Base-by-base conservation (phyloP, 2,888 invertebrate species). In the Euclidia mi region DNA sequence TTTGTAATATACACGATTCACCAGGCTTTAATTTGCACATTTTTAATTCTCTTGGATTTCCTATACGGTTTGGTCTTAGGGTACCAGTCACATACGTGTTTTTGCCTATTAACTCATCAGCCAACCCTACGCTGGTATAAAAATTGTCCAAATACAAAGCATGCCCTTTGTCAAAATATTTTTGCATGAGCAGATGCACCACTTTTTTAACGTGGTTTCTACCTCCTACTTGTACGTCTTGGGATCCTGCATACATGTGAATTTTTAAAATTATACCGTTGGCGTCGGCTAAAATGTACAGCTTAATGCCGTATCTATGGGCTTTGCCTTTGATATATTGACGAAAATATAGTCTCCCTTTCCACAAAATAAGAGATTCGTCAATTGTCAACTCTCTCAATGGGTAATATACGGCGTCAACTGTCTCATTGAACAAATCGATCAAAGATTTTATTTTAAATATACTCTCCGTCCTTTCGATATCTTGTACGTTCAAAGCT, bases 401-500 rank as follows among this genome's bases (percentile, higher is more conserved):
- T 40, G 70, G 71, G 35, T 69, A 70, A 65, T 70, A 71, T 53
- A 69, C 43, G 42, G 57, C 42, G 43, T 46, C 46, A 46, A 57
- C 43, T 46, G 57, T 51, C 42, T 66, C 31, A 63, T 68, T 67
- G 44, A 73, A 73, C 34, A 66, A 49, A 52, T 73, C 66, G 46
- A 65, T 65, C 50, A 70, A 52, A 50, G 60, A 50, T 62, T 67
- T 67, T 65, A 69, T 66, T 63, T 69, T 74, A 64, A 59, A 66
- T 42, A 67, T 52, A 50, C 69, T 69, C 59, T 69, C 65, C 28
- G 50, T 31, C 37, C 64, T 57, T 49, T 65, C 64, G 34, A 48
- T 48, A 44, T 51, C 40, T 59, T 70, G 68, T 31, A 70, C 68
- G 55, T 65, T 69, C 42, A 75, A 53, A 20, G 64, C 68, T 51